These are phyloP conservation scores for Petromus typicus DNA, from an alignment of 2,113 vertebrate species.

Conservation along the genomic window DNA sequence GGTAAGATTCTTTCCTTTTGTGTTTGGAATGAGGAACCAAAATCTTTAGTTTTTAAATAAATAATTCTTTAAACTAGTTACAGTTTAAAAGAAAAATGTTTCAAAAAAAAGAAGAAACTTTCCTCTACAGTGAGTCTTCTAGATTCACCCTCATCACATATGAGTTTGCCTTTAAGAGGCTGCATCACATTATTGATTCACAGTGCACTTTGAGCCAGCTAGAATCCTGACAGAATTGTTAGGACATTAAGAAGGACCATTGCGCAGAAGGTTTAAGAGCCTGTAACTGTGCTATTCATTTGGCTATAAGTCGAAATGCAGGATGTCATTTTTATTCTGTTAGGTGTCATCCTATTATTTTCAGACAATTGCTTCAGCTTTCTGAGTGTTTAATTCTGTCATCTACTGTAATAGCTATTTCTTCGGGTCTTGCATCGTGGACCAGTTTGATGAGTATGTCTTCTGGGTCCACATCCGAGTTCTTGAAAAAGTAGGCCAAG, in stretches of 20 bases:
- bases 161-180: background rate
- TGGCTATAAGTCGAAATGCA: background rate
- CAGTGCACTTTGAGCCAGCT: background rate
- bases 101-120: background rate
- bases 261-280: background rate
- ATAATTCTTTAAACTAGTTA: background rate
- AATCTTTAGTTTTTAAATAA: background rate
- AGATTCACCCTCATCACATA: background rate
- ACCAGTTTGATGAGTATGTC: background rate
- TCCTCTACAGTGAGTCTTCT: background rate
- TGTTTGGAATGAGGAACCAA: background rate
- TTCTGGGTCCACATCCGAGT: background rate
- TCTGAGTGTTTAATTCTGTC: slow-evolving; percentile 43
- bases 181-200: background rate
- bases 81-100: background rate
- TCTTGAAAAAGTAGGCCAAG: slow-evolving; percentile 58
- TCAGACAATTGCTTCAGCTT: slow-evolving; percentile 36
- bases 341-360: slow-evolving; percentile 39
- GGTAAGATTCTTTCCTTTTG: background rate
- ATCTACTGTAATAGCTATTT: slow-evolving; percentile 24
- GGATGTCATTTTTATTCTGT: slow-evolving; percentile 1
- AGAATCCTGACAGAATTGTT: background rate
- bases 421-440: slow-evolving; percentile 9
- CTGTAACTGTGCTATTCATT: background rate
- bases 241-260: background rate